Percentiles rank a stretch among this genome's conserved stretches.
Conservation (phyloP, 2,113 vertebrate genomes). For the Triplophysa dalaica region DNA sequence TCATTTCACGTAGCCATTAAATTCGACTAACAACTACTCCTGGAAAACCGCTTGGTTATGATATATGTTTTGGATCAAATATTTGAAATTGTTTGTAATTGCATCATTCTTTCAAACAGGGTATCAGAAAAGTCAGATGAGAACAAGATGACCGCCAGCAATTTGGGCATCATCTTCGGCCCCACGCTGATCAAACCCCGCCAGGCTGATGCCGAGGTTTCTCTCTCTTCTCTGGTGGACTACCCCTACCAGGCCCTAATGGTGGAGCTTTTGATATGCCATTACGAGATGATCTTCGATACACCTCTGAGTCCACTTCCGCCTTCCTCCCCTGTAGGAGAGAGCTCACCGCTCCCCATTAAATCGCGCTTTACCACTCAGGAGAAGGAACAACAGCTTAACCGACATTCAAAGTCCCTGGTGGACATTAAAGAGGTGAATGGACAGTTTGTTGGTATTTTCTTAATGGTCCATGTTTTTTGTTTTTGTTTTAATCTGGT, state of each 20-base stretch:
- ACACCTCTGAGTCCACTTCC: constrained; percentile 77
- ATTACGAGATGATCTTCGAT: constrained; percentile 91
- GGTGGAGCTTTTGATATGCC: constrained; percentile 89
- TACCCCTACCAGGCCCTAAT: constrained; percentile 93
- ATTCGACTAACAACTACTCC: too few relatives aligned
- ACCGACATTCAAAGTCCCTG: constrained; percentile 78
- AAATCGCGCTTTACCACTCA: constrained; percentile 66
- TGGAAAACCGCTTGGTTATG: too few relatives aligned
- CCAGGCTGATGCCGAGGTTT: constrained; percentile 86
- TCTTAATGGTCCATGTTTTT: background rate
- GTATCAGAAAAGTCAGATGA: constrained; percentile 88
- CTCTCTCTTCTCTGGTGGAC: constrained; percentile 92
- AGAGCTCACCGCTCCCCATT: constrained; percentile 46
- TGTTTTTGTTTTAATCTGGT: background rate
- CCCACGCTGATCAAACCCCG: constrained; percentile 92
- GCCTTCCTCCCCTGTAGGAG: constrained; percentile 64
- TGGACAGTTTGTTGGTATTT: background rate
- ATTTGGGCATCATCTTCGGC: constrained; percentile 96
- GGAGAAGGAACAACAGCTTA: constrained; percentile 79
- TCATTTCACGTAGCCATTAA: background rate
- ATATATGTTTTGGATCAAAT: too few relatives aligned
- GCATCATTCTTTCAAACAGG: constrained; percentile 64
- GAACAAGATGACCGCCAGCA: constrained; percentile 98
- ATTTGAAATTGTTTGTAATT: background rate
- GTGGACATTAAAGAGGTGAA: constrained; percentile 88